These are phyloP conservation scores for Calameuta idolon DNA, from an alignment of 2,888 invertebrate genomes.

Conservation along the genomic window DNA sequence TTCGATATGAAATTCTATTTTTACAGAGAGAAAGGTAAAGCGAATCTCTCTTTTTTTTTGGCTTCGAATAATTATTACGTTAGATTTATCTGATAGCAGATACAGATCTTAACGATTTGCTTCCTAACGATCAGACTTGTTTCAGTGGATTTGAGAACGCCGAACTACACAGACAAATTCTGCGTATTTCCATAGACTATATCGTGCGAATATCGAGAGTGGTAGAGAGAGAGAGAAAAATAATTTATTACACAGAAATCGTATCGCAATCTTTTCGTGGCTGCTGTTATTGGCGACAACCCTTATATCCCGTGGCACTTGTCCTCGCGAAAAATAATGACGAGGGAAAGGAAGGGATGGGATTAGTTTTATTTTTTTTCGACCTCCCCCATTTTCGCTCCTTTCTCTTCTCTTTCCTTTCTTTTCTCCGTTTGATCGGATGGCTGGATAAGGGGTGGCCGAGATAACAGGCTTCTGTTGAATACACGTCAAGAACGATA, in stretches of 20 bases:
- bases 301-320: conserved; percentile 5
- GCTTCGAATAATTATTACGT: background rate
- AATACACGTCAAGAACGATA: background rate
- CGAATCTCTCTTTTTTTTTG: background rate
- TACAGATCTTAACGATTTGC: background rate
- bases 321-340: conserved; percentile 16
- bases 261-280: background rate
- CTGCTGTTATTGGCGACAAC: background rate
- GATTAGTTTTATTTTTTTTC: conserved; percentile 5
- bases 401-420: background rate
- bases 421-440: background rate
- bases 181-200: background rate
- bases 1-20: conserved; percentile 2
- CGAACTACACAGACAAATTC: background rate
- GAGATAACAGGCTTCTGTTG: background rate
- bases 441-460: background rate
- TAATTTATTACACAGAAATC: background rate
- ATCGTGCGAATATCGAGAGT: background rate
- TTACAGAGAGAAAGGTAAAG: background rate
- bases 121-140: background rate
- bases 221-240: background rate
- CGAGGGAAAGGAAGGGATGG: conserved; percentile 4
- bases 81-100: background rate
- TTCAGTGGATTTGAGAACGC: background rate
- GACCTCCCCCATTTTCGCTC: background rate